Base-by-base conservation (phyloP, 2,113 vertebrate genomes). In the Oophaga pumilio region DNA sequence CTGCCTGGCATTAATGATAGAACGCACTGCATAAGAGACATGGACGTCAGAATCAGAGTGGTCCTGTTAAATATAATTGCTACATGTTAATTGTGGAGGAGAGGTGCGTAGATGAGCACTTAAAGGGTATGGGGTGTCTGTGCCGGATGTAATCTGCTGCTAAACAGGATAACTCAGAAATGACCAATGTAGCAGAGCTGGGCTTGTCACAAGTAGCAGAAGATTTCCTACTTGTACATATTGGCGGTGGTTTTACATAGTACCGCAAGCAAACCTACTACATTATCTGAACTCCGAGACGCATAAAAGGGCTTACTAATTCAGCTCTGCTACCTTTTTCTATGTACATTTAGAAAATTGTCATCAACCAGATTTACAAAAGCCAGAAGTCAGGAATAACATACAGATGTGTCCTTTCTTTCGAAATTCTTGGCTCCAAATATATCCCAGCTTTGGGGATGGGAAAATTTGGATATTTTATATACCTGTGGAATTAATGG, bases 61-160 rank as follows among this genome's bases (percentile, higher is more conserved):
- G 69, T 57, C 59, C 53, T 28, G 43, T 86, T 69, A 50, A 50
- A 50, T 87, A 24, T 82, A 87, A 87, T 82, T 82, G 43, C 52
- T 60, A 20, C 49, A 66, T 79, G 62, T 10, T 79, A 62, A 78
- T 78, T 66, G 60, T 64, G 33, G 64, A 49, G 62, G 85, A 79
- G 28, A 69, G 85, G 53, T 18, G 28, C 56, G 12, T 82, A 62
- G 74, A 68, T 73, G 78, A 49, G 66, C 85, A 87, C 33, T 81
- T 81, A 78, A 2, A 8, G 20, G 5, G 50, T 18, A 17, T 17
- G 28, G 5, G 43, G 7, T 28, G 13, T 43, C 17, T 73, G 13
- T 73, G 26, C 18, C 1, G 18, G 14, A 20, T 62, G 60, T 17
- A 62, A 62, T 62, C 60, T 62, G 60, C 28, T 73, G 14, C 13